Percentiles rank a stretch among this genome's conserved stretches.
phyloP scores from a whole-genome alignment of 2,113 vertebrate species.

The Riparia riparia region DNA sequence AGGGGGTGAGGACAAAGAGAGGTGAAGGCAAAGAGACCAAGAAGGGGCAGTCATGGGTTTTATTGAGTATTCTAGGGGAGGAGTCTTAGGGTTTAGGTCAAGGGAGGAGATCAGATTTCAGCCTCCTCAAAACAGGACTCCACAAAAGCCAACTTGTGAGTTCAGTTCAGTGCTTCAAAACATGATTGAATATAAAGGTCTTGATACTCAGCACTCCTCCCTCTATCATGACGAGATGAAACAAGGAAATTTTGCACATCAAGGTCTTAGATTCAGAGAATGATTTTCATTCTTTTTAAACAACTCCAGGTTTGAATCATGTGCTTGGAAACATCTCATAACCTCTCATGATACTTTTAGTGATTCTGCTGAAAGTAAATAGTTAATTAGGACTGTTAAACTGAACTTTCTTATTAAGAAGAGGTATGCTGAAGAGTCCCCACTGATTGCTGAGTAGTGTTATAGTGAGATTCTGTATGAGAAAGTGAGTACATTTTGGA shows the following conservation, averaged over 20 bases:
- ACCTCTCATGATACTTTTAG: background rate
- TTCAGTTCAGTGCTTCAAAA: background rate
- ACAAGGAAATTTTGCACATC: background rate
- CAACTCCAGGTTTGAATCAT: background rate
- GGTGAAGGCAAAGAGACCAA: too few species aligned
- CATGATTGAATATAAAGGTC: background rate
- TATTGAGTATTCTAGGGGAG: too few species aligned
- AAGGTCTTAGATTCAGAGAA: background rate
- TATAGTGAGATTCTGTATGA: background rate
- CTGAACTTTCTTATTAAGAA: background rate
- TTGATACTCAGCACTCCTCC: background rate
- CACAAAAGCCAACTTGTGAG: background rate
- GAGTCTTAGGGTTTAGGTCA: too few species aligned
- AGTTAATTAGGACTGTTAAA: background rate
- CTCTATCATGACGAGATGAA: background rate
- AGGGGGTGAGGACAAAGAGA: too few species aligned
- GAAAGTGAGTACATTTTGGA: background rate
- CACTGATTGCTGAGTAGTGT: background rate
- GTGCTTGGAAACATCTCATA: background rate
- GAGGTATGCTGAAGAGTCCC: background rate
- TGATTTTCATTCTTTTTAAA: background rate
- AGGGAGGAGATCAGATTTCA: too few species aligned
- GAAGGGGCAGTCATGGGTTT: too few species aligned
- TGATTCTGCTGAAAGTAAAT: background rate
- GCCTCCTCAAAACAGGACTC: too few species aligned